Percentiles rank a stretch among this genome's conserved stretches.
Evolutionary conservation across 1,140 invertebrate species (phyloP).

Genomic region (Carcinoscorpius rotundicauda): DNA sequence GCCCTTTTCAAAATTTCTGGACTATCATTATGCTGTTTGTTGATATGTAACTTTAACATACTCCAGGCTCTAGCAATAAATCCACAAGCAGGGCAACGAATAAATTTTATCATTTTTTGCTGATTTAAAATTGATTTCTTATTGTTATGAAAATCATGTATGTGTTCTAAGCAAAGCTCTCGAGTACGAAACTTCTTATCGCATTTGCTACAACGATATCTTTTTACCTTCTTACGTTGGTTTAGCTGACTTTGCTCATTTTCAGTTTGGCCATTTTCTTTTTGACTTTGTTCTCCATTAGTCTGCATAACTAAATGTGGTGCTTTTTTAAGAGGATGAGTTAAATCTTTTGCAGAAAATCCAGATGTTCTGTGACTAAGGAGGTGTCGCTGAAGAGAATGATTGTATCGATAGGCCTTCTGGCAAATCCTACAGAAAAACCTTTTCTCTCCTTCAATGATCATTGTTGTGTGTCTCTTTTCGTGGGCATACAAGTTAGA

Average conservation of each 20-base stretch:
- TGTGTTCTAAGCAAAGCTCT: constrained; percentile 33
- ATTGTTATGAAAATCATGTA: constrained; percentile 31
- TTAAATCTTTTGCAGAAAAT: constrained; percentile 10
- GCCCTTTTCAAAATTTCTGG: constrained; percentile 2
- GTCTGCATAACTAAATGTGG: neutral
- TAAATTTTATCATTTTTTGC: constrained; percentile 21
- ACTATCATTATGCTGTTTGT: constrained; percentile 24
- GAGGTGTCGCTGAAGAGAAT: constrained; percentile 30
- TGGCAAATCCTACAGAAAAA: constrained; percentile 30
- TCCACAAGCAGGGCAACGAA: constrained; percentile 52
- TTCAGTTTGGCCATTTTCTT: neutral
- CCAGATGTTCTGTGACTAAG: constrained; percentile 23
- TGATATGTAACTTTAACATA: constrained; percentile 50
- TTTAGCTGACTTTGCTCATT: neutral
- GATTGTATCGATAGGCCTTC: constrained; percentile 29
- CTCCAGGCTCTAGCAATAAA: constrained; percentile 47
- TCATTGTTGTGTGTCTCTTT: constrained; percentile 51
- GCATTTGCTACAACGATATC: constrained; percentile 39
- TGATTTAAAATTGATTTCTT: constrained; percentile 10
- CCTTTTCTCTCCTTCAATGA: constrained; percentile 23
- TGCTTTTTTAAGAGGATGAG: constrained; percentile 6
- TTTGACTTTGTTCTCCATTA: constrained; percentile 7
- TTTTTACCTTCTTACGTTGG: constrained; percentile 22
- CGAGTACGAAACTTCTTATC: constrained; percentile 33
- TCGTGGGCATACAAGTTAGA: constrained; percentile 85